These are phyloP conservation scores for Lophura nycthemera DNA, from an alignment of 2,113 vertebrate species.

Conservation along the genomic window DNA sequence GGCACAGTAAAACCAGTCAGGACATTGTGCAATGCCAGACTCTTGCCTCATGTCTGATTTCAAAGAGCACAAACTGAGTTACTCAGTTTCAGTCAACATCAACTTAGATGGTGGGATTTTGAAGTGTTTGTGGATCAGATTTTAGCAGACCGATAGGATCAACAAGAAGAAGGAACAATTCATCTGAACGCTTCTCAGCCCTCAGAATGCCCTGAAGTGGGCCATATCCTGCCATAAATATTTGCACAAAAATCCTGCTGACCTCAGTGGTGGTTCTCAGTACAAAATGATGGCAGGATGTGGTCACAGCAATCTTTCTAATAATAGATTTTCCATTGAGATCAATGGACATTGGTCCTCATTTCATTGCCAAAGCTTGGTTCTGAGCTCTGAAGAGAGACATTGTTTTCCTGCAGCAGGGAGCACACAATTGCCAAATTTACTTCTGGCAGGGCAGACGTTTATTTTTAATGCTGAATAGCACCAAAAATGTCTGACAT, in stretches of 20 bases:
- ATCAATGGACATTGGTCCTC: constrained; percentile 77
- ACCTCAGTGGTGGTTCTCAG: constrained; percentile 74
- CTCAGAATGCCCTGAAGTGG: constrained; percentile 53
- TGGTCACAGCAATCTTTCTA: constrained; percentile 74
- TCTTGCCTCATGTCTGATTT: not conserved
- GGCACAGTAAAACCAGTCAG: not conserved
- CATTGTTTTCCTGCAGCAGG: constrained; percentile 76
- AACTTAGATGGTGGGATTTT: not conserved
- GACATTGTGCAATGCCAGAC: constrained; percentile 25
- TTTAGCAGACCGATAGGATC: constrained; percentile 38
- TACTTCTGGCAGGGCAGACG: constrained; percentile 64
- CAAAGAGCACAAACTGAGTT: not conserved
- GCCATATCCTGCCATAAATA: constrained; percentile 77
- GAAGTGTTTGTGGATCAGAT: not conserved
- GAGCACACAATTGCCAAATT: constrained; percentile 70
- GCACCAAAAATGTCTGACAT: constrained; percentile 54
- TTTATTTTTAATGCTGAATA: constrained; percentile 66
- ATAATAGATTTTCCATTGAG: constrained; percentile 81
- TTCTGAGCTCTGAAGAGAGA: constrained; percentile 69
- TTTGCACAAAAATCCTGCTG: constrained; percentile 72
- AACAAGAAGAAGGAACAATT: constrained; percentile 17
- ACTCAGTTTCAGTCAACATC: constrained; percentile 21
- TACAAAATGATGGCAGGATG: constrained; percentile 74
- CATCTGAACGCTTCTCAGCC: constrained; percentile 26
- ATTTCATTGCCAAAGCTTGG: constrained; percentile 61